These are phyloP conservation scores for Bubo blakistoni DNA, from an alignment of 2,113 vertebrate genomes.

Conservation along the genomic window DNA sequence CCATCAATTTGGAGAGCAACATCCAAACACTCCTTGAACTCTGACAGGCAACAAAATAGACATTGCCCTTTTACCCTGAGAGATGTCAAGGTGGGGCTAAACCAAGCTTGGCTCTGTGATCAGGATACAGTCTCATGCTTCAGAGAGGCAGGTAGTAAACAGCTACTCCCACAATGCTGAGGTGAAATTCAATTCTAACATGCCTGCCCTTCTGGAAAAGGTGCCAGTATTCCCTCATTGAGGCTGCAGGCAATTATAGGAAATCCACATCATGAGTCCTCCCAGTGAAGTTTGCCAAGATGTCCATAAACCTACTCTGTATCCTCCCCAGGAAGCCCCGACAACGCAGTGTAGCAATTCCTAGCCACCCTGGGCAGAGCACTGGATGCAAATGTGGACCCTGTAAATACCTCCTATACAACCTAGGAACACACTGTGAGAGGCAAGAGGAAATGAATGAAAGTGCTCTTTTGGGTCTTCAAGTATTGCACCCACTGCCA, in stretches of 20 bases:
- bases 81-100: not conserved
- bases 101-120: not conserved
- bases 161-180: not conserved
- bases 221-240: fast-evolving
- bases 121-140: not conserved
- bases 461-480: not conserved
- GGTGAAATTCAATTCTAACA: not conserved
- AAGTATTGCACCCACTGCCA: not conserved
- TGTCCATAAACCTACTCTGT: not conserved
- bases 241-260: fast-evolving
- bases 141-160: not conserved
- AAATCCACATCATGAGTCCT: not conserved
- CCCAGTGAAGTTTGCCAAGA: not conserved
- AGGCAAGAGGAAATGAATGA: not conserved
- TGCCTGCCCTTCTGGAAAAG: not conserved
- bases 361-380: not conserved
- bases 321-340: not conserved
- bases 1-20: not conserved
- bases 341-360: not conserved
- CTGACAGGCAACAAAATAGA: not conserved
- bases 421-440: not conserved
- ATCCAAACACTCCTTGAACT: not conserved
- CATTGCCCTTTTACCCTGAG: not conserved
- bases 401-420: not conserved
- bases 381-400: not conserved